These are phyloP conservation scores for Larimichthys crocea DNA, from an alignment of 2,113 vertebrate genomes.

Conservation along the genomic window DNA sequence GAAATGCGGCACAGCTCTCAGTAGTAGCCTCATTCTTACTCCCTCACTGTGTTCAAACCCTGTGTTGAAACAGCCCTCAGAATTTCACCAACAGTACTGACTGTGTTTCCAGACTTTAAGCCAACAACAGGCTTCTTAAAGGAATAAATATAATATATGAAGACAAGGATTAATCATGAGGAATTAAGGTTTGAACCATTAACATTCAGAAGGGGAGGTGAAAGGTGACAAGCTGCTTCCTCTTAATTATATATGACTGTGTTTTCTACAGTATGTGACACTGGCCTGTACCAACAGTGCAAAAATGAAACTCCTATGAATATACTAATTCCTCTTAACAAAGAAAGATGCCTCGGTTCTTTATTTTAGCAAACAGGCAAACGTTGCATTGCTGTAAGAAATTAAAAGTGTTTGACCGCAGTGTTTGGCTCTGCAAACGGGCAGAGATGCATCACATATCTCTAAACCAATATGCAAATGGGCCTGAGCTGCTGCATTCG, in stretches of 20 bases:
- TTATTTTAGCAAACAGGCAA: not conserved
- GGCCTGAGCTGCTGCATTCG: conserved; percentile 34
- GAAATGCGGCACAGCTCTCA: conserved; percentile 1
- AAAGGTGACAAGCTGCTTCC: conserved; percentile 20
- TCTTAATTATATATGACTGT: conserved; percentile 20
- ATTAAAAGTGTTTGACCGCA: conserved; percentile 22
- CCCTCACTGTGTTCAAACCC: not conserved
- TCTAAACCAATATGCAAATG: conserved; percentile 51
- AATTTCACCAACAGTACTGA: not conserved
- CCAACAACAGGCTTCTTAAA: conserved; percentile 9
- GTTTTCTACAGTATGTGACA: conserved; percentile 6
- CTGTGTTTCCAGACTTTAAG: conserved; percentile 7
- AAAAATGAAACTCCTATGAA: conserved; percentile 33
- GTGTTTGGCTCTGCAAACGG: conserved; percentile 41
- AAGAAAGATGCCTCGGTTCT: conserved; percentile 15
- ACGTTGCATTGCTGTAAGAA: conserved; percentile 7
- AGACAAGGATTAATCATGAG: not conserved
- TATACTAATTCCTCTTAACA: conserved; percentile 31
- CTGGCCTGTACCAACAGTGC: conserved; percentile 12
- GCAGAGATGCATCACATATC: conserved; percentile 29
- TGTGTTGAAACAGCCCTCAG: conserved; percentile 2
- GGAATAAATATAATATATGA: not conserved
- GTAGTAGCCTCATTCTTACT: conserved; percentile 10
- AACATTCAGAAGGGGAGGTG: conserved; percentile 5
- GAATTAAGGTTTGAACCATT: conserved; percentile 32